Percentiles rank a stretch among this genome's conserved stretches.
Conservation (phyloP, 2,797 vertebrate species). For the Platyrinchus mystaceus region DNA sequence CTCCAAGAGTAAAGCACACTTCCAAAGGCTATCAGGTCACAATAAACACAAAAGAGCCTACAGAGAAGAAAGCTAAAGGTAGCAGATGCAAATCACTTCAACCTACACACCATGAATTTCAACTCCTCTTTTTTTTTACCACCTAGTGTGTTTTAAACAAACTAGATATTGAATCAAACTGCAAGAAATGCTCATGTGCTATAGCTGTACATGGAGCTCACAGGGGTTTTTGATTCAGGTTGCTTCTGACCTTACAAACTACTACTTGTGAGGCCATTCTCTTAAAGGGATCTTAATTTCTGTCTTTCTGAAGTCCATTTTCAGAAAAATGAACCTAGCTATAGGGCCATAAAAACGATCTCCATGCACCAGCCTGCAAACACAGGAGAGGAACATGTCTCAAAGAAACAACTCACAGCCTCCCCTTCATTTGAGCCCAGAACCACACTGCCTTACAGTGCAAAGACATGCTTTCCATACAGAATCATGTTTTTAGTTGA, state of each 20-base stretch:
- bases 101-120: conserved; percentile 2
- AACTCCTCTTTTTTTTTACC: background rate
- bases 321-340: background rate
- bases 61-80: background rate
- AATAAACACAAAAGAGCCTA: background rate
- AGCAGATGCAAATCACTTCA: background rate
- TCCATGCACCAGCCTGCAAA: background rate
- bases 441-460: fast-evolving
- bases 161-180: background rate
- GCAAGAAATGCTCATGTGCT: background rate
- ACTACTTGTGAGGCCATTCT: background rate
- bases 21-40: conserved; percentile 28
- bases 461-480: background rate
- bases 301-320: background rate
- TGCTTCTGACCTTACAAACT: background rate
- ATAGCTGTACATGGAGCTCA: background rate
- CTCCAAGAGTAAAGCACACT: background rate
- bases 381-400: background rate
- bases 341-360: background rate
- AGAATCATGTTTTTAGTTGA: background rate
- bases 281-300: background rate
- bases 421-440: background rate
- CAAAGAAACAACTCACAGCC: background rate
- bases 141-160: background rate
- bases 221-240: background rate